Base-by-base conservation (phyloP, 2,888 invertebrate genomes). In the Alentia gelatinosa region DNA sequence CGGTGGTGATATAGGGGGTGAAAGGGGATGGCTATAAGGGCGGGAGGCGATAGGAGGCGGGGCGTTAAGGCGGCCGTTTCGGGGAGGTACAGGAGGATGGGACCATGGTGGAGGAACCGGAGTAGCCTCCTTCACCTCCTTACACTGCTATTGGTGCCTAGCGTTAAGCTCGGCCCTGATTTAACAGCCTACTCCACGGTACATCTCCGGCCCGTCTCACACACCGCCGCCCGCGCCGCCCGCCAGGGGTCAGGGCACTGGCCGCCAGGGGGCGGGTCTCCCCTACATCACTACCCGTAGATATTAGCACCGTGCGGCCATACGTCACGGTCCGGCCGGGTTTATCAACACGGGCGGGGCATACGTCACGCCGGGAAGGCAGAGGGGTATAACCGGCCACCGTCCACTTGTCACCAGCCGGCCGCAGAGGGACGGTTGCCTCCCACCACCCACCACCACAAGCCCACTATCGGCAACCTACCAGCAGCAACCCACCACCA, bases 231-330 rank as follows among this genome's bases (percentile, higher is more conserved):
- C 19, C 56, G 1, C 56, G 23, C 12, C 19, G 1, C 56, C 56
- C 19, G n/a, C 56, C 23, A n/a, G 56, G 56, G 56, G 56, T 56
- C 56, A 56, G 56, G 3, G 56, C 9, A 56, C 23, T 19, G 1
- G 56, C 56, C 56, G n/a, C 19, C n/a, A 56, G 56, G 56, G 56
- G 56, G 5, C 19, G 56, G 56, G 23, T n/a, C 23, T 56, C n/a
- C n/a, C 3, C 23, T 56, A 56, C 12, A 56, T 56, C 56, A 56
- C 56, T n/a, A 12, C 23, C 56, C 56, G 56, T n/a, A 56, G 56
- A 56, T 56, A 56, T 56, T 56, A 56, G 56, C 56, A 56, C 56
- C 56, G n/a, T 56, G 56, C n/a, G 56, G 56, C n/a, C 56, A 56
- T 56, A 56, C n/a, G 56, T 56, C 56, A 56, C 3, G 56, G 56